Evolutionary conservation across 2,113 vertebrate genomes (phyloP).

Genomic region (Mirza zaza): DNA sequence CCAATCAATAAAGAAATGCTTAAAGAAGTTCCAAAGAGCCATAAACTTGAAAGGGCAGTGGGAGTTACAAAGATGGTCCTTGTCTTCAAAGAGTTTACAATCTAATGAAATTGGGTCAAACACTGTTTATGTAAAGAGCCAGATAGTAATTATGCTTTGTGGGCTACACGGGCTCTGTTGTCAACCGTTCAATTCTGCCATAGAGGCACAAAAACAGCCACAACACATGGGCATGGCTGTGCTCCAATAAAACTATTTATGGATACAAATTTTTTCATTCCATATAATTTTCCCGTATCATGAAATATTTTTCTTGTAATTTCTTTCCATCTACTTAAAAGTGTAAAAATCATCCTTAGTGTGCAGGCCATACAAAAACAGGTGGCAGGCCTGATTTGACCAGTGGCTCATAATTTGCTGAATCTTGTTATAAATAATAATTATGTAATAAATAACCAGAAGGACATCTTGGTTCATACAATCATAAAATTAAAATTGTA

Average conservation of each 20-base stretch:
- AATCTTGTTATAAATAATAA: not conserved
- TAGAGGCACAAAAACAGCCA: not conserved
- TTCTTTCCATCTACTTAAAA: constrained; percentile 31
- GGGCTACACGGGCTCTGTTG: not conserved
- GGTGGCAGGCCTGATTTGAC: not conserved
- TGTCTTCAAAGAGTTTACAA: constrained; percentile 24
- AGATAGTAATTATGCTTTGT: not conserved
- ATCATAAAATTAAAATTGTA: not conserved
- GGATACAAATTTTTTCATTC: not conserved
- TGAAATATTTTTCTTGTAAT: not conserved
- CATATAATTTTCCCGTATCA: not conserved
- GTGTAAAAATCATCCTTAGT: not conserved
- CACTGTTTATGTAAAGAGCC: not conserved
- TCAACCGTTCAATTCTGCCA: not conserved
- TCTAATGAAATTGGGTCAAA: not conserved
- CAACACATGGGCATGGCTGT: accelerated
- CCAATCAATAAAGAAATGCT: not conserved
- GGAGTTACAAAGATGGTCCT: not conserved
- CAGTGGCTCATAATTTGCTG: not conserved
- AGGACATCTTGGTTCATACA: not conserved
- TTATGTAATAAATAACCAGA: not conserved
- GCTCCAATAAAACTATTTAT: not conserved
- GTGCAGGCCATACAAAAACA: not conserved
- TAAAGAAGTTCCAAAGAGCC: not conserved
- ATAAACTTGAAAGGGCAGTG: not conserved